phyloP scores from a whole-genome alignment of 1,140 invertebrate genomes.

The Cryptotermes secundus region DNA sequence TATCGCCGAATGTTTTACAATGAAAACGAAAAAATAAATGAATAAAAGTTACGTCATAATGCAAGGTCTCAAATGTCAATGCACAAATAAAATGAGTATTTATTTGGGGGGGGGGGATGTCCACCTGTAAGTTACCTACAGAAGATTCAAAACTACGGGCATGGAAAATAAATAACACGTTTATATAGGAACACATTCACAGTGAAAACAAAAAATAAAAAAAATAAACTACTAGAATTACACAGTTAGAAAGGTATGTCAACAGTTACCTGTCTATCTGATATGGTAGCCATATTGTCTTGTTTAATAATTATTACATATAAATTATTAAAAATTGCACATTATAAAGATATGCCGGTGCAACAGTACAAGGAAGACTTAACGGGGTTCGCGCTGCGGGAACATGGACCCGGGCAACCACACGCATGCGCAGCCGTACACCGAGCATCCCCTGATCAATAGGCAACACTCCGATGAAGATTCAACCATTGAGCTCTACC shows the following conservation, averaged over 20 bases:
- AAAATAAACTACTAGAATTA: no score
- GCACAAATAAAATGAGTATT: background rate
- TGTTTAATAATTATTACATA: background rate
- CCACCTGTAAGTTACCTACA: background rate
- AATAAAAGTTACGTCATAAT: background rate
- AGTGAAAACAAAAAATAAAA: no score
- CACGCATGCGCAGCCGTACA: background rate
- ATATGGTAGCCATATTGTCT: slow-evolving; percentile 22
- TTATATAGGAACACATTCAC: no score
- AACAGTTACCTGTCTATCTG: slow-evolving; percentile 21
- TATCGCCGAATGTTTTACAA: background rate
- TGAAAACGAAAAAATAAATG: background rate
- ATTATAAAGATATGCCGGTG: background rate
- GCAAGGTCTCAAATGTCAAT: background rate
- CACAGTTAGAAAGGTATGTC: no score
- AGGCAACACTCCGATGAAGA: background rate
- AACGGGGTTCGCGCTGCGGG: background rate
- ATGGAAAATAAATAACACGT: background rate
- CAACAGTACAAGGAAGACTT: slow-evolving; percentile 19
- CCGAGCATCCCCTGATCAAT: background rate
- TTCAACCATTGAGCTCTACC: slow-evolving; percentile 1
- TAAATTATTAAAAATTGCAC: slow-evolving; percentile 9
- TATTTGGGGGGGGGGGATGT: background rate
- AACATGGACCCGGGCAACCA: slow-evolving; percentile 2
- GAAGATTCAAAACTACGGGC: background rate